phyloP scores from a whole-genome alignment of 2,113 vertebrate genomes.

The Parus major region DNA sequence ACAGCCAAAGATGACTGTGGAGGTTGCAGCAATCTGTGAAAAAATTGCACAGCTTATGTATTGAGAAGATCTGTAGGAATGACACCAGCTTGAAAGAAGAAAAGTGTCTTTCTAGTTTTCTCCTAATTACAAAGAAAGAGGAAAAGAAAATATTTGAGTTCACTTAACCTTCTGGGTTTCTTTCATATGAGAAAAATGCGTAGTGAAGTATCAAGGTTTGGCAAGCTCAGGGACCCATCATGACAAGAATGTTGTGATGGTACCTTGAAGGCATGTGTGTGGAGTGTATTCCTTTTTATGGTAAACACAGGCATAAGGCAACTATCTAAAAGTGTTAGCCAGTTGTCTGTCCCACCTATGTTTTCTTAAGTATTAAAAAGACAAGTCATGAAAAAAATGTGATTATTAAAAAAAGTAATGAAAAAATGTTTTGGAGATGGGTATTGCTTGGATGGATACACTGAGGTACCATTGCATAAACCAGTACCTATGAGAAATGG shows the following conservation, averaged over 20 bases:
- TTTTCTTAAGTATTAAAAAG: background rate
- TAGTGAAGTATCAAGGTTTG: background rate
- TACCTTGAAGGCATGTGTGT: fast-evolving
- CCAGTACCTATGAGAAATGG: background rate
- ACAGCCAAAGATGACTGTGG: background rate
- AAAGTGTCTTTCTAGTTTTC: background rate
- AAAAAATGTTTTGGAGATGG: background rate
- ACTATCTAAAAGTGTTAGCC: background rate
- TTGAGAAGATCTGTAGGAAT: background rate
- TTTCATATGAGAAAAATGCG: background rate
- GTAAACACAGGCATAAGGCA: background rate
- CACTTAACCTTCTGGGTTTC: background rate
- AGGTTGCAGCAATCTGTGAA: background rate
- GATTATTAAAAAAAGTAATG: background rate
- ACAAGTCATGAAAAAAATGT: background rate
- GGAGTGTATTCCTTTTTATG: fast-evolving
- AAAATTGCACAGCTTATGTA: background rate
- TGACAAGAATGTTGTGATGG: fast-evolving
- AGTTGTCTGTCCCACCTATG: background rate
- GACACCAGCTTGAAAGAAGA: background rate
- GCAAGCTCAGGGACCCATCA: background rate
- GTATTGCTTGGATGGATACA: background rate
- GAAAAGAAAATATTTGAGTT: fast-evolving
- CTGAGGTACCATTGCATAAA: background rate
- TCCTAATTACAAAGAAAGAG: background rate